A percentile compares a stretch with the other conserved stretches of the same genome.
Evolutionary conservation across 1,140 invertebrate genomes (phyloP).

Genomic region (Lithobius niger): DNA sequence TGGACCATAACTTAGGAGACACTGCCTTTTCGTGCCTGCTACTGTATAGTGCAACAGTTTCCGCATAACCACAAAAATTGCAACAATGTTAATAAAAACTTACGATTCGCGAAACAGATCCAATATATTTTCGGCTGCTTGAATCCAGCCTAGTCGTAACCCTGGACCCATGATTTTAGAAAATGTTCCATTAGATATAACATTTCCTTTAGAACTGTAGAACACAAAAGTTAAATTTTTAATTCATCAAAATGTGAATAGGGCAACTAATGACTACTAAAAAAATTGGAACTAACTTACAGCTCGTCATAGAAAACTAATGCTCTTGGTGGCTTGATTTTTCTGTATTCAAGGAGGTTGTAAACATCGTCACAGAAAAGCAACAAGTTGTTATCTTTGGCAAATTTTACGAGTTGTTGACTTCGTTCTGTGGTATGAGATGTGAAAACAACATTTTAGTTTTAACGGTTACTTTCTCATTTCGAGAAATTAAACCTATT

Average conservation of each 20-base stretch:
- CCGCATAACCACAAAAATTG: too few species aligned
- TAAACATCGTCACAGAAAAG: constrained; percentile 52
- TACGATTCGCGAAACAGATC: constrained; percentile 30
- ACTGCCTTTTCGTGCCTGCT: too few species aligned
- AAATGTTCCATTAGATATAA: constrained; percentile 51
- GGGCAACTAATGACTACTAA: neutral
- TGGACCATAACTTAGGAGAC: too few species aligned
- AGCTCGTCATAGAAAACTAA: constrained; percentile 40
- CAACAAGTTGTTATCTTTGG: constrained; percentile 41
- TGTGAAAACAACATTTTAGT: too few species aligned
- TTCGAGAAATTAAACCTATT: too few species aligned
- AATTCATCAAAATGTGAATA: constrained; percentile 2
- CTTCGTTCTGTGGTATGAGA: constrained; percentile 38
- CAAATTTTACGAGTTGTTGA: constrained; percentile 37
- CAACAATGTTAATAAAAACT: neutral
- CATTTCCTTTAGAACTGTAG: too few species aligned
- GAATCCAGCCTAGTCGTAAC: constrained; percentile 49
- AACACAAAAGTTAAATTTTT: too few species aligned
- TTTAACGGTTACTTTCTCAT: too few species aligned
- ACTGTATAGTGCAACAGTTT: too few species aligned
- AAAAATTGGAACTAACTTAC: constrained; percentile 16
- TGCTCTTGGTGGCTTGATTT: constrained; percentile 34
- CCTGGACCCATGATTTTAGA: constrained; percentile 51
- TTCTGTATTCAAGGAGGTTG: constrained; percentile 44
- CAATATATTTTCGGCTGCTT: constrained; percentile 37